phyloP scores from a whole-genome alignment of 2,113 vertebrate species.

The Aldabrachelys gigantea region DNA sequence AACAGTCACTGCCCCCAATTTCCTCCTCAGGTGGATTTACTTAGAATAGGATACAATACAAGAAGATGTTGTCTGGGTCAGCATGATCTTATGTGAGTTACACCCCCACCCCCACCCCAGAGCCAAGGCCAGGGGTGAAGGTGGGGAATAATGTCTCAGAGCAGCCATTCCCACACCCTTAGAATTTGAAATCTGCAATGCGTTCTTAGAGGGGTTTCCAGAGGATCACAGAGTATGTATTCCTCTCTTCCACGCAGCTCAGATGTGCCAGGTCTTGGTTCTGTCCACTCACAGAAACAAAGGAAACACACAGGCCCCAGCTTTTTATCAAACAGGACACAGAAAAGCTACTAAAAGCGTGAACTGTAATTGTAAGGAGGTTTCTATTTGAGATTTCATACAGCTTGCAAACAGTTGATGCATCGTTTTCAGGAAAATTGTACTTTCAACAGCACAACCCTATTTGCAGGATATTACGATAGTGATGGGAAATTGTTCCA shows the following conservation, averaged over 20 bases:
- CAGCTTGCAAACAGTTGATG: conserved; percentile 59
- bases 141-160: background rate
- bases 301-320: background rate
- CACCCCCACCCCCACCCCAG: background rate
- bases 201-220: background rate
- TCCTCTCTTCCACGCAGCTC: background rate
- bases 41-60: background rate
- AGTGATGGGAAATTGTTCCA: conserved; percentile 32
- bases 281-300: background rate
- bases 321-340: background rate
- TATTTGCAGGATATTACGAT: background rate
- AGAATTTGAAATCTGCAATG: background rate
- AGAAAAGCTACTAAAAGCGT: background rate
- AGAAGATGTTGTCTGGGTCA: background rate
- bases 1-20: background rate
- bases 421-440: conserved; percentile 27
- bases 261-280: background rate
- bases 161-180: background rate
- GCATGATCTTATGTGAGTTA: background rate
- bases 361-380: background rate
- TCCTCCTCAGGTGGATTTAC: background rate
- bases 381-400: conserved; percentile 60
- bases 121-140: background rate
- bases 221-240: background rate
- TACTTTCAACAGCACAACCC: background rate